phyloP scores from a whole-genome alignment of 2,888 invertebrate genomes.

The Zootermopsis nevadensis region DNA sequence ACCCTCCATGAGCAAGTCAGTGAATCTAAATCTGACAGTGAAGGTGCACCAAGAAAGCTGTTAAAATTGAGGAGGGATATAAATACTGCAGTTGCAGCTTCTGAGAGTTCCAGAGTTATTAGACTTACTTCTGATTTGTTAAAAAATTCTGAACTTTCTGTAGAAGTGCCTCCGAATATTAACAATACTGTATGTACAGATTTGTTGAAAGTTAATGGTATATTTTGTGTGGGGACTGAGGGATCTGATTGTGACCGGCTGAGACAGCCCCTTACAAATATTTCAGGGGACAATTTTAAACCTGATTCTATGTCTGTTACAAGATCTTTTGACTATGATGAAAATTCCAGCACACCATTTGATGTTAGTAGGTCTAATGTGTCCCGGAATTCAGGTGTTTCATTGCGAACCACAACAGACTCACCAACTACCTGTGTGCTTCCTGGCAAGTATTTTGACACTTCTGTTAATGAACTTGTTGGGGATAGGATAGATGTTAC shows the following conservation, averaged over 20 bases:
- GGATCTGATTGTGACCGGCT: background rate
- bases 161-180: background rate
- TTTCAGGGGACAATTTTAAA: background rate
- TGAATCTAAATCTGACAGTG: slow-evolving; percentile 33
- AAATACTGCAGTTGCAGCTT: background rate
- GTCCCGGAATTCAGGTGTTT: too few species aligned
- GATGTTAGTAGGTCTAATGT: too few species aligned
- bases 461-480: background rate
- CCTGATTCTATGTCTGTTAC: background rate
- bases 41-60: background rate
- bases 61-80: slow-evolving; percentile 10
- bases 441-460: background rate
- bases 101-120: background rate
- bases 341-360: background rate
- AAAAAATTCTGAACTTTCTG: slow-evolving; percentile 12
- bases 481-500: background rate
- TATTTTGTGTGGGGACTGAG: background rate
- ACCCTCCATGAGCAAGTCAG: slow-evolving; percentile 34
- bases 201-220: background rate
- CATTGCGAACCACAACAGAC: background rate
- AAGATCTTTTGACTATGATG: background rate
- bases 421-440: background rate
- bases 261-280: background rate
- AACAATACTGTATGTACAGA: background rate
- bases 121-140: slow-evolving; percentile 1